Evolutionary conservation across 2,113 vertebrate species (phyloP).

Genomic region (Ceyx margarethae): DNA sequence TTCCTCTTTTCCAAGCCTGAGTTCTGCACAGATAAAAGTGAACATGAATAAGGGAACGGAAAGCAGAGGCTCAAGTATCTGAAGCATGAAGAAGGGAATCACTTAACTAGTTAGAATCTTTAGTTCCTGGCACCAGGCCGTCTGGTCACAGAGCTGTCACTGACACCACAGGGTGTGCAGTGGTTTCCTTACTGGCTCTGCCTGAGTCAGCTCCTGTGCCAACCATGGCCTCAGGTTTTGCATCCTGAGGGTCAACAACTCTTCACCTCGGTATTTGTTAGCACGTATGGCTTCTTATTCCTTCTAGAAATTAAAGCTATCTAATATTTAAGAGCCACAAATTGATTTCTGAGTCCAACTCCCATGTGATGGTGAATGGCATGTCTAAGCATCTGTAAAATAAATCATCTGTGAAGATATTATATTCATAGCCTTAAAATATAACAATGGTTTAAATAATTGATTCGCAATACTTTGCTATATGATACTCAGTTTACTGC

Average conservation of each 20-base stretch:
- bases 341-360: constrained; percentile 1
- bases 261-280: constrained; percentile 42
- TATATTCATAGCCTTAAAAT: constrained; percentile 30
- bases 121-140: constrained; percentile 69
- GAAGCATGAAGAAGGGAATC: constrained; percentile 65
- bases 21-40: constrained; percentile 61
- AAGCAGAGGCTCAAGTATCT: constrained; percentile 50
- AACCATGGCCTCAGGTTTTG: constrained; percentile 53
- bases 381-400: constrained; percentile 21
- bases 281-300: neutral
- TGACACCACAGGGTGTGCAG: constrained; percentile 70
- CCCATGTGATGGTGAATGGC: neutral
- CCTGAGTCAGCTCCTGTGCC: constrained; percentile 36
- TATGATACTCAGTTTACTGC: neutral
- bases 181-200: constrained; percentile 62
- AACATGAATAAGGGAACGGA: constrained; percentile 50
- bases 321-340: constrained; percentile 32
- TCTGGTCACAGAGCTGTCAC: constrained; percentile 72
- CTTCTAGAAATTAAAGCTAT: constrained; percentile 39
- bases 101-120: constrained; percentile 48
- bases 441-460: constrained; percentile 29
- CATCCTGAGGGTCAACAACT: constrained; percentile 56
- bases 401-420: constrained; percentile 32
- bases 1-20: constrained; percentile 45
- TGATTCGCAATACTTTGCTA: neutral